Evolutionary conservation across 2,113 vertebrate species (phyloP).

Genomic region (Gymnobelideus leadbeateri): DNA sequence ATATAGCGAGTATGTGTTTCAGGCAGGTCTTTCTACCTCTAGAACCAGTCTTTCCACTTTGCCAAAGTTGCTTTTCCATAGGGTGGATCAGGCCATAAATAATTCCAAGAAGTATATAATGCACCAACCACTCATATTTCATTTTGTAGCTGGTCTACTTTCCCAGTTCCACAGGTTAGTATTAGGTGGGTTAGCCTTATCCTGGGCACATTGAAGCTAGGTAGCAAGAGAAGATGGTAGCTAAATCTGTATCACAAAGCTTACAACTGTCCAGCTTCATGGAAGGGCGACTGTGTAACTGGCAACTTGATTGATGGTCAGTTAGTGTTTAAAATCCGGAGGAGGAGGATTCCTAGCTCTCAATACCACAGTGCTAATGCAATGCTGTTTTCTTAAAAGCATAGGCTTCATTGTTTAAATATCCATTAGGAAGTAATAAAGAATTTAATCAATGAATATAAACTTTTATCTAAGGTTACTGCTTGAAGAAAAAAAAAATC

Average conservation of each 20-base stretch:
- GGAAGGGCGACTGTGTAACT: not conserved
- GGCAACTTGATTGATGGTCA: not conserved
- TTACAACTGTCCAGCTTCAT: not conserved
- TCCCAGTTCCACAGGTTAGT: too few relatives aligned
- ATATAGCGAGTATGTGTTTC: not conserved
- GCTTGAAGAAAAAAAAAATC: not conserved
- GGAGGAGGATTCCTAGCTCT: not conserved
- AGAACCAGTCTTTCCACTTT: not conserved
- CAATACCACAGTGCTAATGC: not conserved
- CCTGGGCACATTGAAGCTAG: too few relatives aligned
- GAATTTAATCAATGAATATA: slow-evolving; percentile 59
- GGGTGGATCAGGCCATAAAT: not conserved
- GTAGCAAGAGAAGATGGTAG: not conserved
- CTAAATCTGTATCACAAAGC: not conserved
- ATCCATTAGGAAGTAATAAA: slow-evolving; percentile 55
- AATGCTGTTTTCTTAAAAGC: not conserved
- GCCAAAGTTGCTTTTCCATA: not conserved
- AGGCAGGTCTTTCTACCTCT: not conserved
- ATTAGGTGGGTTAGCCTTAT: too few relatives aligned
- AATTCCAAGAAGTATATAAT: not conserved
- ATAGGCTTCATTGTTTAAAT: slow-evolving; percentile 38
- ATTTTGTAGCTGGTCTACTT: too few relatives aligned
- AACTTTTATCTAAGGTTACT: not conserved
- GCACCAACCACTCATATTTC: too few relatives aligned
- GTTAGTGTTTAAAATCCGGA: not conserved